Conservation (phyloP, 2,113 vertebrate species). For the Genyomyrus donnyi region DNA sequence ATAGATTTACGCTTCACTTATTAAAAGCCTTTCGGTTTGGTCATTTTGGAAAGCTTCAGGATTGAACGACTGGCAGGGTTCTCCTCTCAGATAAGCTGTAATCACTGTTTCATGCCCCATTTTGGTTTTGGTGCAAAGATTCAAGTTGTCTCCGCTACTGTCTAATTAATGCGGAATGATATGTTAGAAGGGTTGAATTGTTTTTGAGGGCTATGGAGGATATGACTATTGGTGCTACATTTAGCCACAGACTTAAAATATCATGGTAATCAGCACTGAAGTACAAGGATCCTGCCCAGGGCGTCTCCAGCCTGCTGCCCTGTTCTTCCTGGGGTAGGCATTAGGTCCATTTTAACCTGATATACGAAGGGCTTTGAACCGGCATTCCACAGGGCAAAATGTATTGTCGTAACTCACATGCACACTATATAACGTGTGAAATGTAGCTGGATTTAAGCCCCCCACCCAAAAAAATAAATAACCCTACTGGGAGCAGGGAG, state of each 20-base stretch:
- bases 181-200: not conserved
- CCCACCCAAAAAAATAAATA: not conserved
- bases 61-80: not conserved
- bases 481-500: not conserved
- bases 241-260: not conserved
- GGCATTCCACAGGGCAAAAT: not conserved
- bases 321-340: not conserved
- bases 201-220: not conserved
- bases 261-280: not conserved
- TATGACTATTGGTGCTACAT: not conserved
- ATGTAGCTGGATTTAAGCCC: not conserved
- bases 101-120: not conserved
- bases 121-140: not conserved
- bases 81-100: not conserved
- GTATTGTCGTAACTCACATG: not conserved
- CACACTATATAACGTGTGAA: not conserved
- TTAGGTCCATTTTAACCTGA: not conserved
- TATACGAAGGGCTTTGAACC: not conserved
- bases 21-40: conserved; percentile 22
- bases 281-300: not conserved
- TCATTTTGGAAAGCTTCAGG: conserved; percentile 4
- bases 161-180: not conserved
- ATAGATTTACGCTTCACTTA: conserved; percentile 33
- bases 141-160: not conserved
- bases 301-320: not conserved